Conservation (phyloP, 2,797 vertebrate genomes). For the Peromyscus eremicus region DNA sequence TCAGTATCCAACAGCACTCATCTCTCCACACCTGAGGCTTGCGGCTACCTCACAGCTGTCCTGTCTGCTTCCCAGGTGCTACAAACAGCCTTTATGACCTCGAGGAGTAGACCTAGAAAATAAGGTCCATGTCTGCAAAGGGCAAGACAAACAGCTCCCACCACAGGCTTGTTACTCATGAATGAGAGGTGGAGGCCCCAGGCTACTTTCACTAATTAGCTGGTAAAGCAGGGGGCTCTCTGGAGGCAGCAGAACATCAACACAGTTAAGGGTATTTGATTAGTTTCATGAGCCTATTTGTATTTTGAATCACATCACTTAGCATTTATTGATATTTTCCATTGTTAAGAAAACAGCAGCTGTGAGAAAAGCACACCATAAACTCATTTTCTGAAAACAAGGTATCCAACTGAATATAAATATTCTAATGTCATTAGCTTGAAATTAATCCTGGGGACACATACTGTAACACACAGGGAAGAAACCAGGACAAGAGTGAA, state of each 20-base stretch:
- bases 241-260: conserved; percentile 16
- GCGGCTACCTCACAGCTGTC: conserved; percentile 20
- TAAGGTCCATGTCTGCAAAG: background rate
- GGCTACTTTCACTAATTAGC: conserved; percentile 58
- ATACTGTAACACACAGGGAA: background rate
- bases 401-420: conserved; percentile 48
- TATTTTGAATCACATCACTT: conserved; percentile 67
- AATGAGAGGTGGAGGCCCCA: conserved; percentile 38
- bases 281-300: conserved; percentile 70
- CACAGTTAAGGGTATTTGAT: conserved; percentile 38
- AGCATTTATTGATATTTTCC: conserved; percentile 59
- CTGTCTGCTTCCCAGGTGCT: conserved; percentile 1
- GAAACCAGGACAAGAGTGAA: conserved; percentile 1
- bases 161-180: conserved; percentile 7
- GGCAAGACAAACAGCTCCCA: background rate
- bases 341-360: conserved; percentile 71
- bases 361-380: conserved; percentile 69
- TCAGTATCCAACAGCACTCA: conserved; percentile 5
- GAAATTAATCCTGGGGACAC: conserved; percentile 24
- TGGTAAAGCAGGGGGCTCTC: conserved; percentile 48
- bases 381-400: conserved; percentile 62
- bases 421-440: conserved; percentile 46
- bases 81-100: conserved; percentile 35
- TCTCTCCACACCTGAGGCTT: background rate
- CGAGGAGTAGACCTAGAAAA: conserved; percentile 38